Base-by-base conservation (phyloP, 2,113 vertebrate genomes). In the Oceanites oceanicus region DNA sequence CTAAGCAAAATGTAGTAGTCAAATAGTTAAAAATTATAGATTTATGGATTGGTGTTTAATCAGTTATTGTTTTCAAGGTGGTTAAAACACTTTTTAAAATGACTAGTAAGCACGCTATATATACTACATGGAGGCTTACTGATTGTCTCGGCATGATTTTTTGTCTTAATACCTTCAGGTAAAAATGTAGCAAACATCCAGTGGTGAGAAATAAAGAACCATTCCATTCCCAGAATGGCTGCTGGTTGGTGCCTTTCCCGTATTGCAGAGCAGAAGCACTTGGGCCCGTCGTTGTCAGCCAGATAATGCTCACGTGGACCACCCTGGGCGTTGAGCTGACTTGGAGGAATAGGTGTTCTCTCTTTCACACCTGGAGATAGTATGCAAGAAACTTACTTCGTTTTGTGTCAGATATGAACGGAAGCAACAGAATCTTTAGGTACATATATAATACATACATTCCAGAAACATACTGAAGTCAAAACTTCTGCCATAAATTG, bases 151-250 rank as follows among this genome's bases (percentile, higher is more conserved):
- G 94, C 95, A 73, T 99, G 98, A 82, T 99, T 99, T 97, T 98
- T 99, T 58, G 72, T 98, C 84, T 96, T 99, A 67, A 96, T 99
- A 68, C 99, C 98, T 42, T 99, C 99, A 99, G 99, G 99, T 67
- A 98, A 98, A 88, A 96, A 97, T 14, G 98, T 97, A 76, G 99
- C 99, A 42, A 98, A 98, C 73, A 96, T 98, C 92, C 98, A 98
- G 83, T 99, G 99, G 98, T 94, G 98, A 98, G 99, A 98, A 65
- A 25, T 98, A n/a, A 97, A 97, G 92, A 99, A 98, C 94, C 96
- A 82, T 87, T 97, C 98, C 2, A 23, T 96, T 67, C 92, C 97
- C 88, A 63, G 91, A 56, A 15, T 40, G 20, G 71, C 94, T 13
- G 59, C 84, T 58, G 84, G 88, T 32, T 82, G 63, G 16, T 49